Evolutionary conservation across 2,113 vertebrate genomes (phyloP).

Genomic region (Chiloscyllium plagiosum): DNA sequence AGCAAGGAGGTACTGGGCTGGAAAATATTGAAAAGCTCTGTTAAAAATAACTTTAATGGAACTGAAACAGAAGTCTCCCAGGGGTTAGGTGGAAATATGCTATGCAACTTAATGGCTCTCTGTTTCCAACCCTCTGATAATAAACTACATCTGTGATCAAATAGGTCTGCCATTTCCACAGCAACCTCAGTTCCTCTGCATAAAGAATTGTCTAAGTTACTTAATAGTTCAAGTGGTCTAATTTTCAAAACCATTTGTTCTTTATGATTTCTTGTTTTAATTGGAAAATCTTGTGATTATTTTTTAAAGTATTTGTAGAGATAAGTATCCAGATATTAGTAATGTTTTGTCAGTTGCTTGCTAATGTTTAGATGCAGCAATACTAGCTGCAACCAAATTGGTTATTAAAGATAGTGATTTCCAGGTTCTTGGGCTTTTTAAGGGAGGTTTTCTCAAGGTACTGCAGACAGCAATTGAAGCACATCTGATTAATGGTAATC

Average conservation of each 20-base stretch:
- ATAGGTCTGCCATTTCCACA: background rate
- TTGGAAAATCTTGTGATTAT: background rate
- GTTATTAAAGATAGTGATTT: background rate
- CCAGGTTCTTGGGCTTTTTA: background rate
- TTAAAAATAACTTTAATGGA: constrained; percentile 29
- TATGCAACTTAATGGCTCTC: background rate
- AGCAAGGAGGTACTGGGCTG: constrained; percentile 5
- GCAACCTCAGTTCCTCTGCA: background rate
- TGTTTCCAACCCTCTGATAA: background rate
- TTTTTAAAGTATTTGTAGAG: background rate
- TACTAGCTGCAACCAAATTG: background rate
- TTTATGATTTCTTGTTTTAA: background rate
- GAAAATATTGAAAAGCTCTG: constrained; percentile 14
- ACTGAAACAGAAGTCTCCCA: background rate
- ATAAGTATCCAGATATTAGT: background rate
- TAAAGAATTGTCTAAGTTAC: background rate
- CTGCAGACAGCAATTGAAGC: background rate
- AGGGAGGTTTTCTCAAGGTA: background rate
- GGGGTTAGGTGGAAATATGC: background rate
- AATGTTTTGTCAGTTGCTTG: background rate
- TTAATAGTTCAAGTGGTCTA: background rate
- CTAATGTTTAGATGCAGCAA: background rate
- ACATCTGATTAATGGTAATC: background rate
- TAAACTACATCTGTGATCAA: background rate
- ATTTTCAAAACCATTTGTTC: background rate